Percentiles rank a stretch among this genome's conserved stretches.
These are phyloP conservation scores for Melanargia galathea DNA, from an alignment of 2,888 invertebrate genomes.

Conservation along the genomic window DNA sequence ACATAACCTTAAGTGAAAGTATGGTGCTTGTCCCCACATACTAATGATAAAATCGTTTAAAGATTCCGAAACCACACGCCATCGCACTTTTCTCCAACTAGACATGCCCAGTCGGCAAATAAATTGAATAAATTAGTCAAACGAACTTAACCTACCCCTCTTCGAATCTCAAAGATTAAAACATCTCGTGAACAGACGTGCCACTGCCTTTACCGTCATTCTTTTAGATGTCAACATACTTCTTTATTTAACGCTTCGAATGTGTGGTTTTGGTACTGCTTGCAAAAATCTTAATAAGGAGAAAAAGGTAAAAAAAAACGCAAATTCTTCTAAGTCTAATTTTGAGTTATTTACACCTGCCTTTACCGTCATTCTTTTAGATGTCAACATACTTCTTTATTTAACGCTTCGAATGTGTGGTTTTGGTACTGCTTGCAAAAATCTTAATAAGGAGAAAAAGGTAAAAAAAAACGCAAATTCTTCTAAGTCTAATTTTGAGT, in stretches of 20 bases:
- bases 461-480: too few species aligned
- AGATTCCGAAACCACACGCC: constrained; percentile 73
- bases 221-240: background rate
- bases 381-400: too few species aligned
- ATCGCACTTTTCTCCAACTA: constrained; percentile 74
- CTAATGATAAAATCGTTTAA: constrained; percentile 77
- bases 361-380: too few species aligned
- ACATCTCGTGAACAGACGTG: constrained; percentile 29
- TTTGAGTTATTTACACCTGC: too few species aligned
- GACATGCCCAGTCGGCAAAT: constrained; percentile 68
- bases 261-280: background rate
- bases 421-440: too few species aligned
- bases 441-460: too few species aligned
- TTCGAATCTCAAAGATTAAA: constrained; percentile 57
- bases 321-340: too few species aligned
- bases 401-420: too few species aligned
- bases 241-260: background rate
- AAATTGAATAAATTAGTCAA: constrained; percentile 76
- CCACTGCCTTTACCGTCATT: background rate
- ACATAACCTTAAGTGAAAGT: constrained; percentile 81
- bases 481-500: too few species aligned
- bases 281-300: too few species aligned
- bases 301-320: too few species aligned
- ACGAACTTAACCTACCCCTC: constrained; percentile 67
- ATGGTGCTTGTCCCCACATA: constrained; percentile 68